A percentile compares a stretch with the other conserved stretches of the same genome.
Conservation (phyloP, 2,888 invertebrate genomes). For the Pogonocherus hispidulus region DNA sequence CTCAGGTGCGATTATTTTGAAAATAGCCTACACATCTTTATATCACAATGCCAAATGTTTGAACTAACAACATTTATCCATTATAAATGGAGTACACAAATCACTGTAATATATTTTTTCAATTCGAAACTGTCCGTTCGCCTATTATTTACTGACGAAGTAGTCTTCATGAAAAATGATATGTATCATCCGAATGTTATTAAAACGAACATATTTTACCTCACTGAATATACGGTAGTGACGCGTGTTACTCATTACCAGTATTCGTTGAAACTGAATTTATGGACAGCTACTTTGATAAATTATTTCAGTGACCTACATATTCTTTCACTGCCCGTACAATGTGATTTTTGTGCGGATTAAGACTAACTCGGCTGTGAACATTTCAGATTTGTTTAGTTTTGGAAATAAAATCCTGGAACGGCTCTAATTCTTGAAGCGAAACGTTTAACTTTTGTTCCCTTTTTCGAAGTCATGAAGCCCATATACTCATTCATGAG, state of each 20-base stretch:
- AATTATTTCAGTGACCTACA: not conserved
- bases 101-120: not conserved
- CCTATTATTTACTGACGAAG: not conserved
- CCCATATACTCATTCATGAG: no score
- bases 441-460: no score
- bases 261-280: not conserved
- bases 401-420: no score
- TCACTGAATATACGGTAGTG: not conserved
- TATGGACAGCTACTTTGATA: slow-evolving; percentile 4
- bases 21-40: no score
- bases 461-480: no score
- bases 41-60: no score
- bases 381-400: no score
- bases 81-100: slow-evolving; percentile 3
- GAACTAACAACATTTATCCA: not conserved
- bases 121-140: not conserved
- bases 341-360: not conserved
- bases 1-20: no score
- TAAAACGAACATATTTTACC: slow-evolving; percentile 3
- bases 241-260: not conserved
- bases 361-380: not conserved
- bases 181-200: slow-evolving; percentile 6
- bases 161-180: slow-evolving; percentile 4
- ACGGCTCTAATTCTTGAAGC: no score
- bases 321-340: not conserved